Evolutionary conservation across 2,888 invertebrate species (phyloP).

Genomic region (Phaonia tiefii): DNA sequence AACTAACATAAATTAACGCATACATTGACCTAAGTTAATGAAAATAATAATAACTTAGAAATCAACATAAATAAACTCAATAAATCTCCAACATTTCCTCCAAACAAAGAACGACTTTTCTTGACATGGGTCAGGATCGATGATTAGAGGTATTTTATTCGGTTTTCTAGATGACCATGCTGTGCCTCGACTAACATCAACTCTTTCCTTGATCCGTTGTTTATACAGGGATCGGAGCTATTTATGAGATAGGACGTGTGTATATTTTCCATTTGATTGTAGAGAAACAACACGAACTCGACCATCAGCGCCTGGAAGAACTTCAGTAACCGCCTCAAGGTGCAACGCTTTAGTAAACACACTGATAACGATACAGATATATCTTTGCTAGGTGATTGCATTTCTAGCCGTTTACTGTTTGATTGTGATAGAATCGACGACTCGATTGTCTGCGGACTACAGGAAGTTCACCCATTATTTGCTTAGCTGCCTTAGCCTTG

Average conservation of each 20-base stretch:
- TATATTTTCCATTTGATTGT: slow-evolving; percentile 36
- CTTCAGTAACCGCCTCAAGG: slow-evolving; percentile 60
- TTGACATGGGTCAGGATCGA: slow-evolving; percentile 32
- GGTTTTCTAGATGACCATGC: no score
- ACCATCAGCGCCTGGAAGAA: slow-evolving; percentile 56
- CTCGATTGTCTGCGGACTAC: slow-evolving; percentile 41
- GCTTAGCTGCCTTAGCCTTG: slow-evolving; percentile 19
- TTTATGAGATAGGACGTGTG: no score
- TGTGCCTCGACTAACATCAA: slow-evolving; percentile 53
- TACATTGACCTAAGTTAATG: no score
- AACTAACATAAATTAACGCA: no score
- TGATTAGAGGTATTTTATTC: slow-evolving; percentile 55
- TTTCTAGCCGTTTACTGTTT: no score
- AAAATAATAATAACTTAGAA: no score
- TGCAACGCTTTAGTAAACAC: no score
- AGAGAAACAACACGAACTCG: slow-evolving; percentile 49
- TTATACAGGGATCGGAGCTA: no score
- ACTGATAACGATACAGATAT: no score
- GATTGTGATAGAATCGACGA: slow-evolving; percentile 60
- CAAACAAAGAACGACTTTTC: slow-evolving; percentile 48
- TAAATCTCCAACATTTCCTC: slow-evolving; percentile 45
- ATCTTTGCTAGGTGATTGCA: no score
- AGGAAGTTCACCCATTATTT: slow-evolving; percentile 40
- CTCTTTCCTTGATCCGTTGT: no score
- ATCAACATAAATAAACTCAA: slow-evolving; percentile 6